These are phyloP conservation scores for Acronicta leporina DNA, from an alignment of 2,888 invertebrate species.

Conservation along the genomic window DNA sequence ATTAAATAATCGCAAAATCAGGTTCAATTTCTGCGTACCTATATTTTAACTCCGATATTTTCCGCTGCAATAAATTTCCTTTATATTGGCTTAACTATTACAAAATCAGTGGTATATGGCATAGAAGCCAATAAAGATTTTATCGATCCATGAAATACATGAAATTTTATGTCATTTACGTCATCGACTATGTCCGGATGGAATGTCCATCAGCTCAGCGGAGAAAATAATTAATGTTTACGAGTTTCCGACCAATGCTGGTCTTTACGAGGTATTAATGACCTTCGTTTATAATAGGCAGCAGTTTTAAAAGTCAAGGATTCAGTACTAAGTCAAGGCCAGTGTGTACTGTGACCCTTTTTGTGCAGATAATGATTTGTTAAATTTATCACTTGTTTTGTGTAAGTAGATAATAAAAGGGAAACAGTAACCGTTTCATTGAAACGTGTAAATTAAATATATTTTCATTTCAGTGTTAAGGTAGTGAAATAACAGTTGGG, in stretches of 20 bases:
- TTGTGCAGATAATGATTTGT: slow-evolving; percentile 12
- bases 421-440: no score
- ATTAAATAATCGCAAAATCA: not conserved
- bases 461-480: no score
- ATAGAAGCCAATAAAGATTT: slow-evolving; percentile 34
- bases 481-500: no score
- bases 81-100: not conserved
- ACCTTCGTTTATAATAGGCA: slow-evolving; percentile 20
- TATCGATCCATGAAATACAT: slow-evolving; percentile 25
- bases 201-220: slow-evolving; percentile 11
- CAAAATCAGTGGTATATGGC: slow-evolving; percentile 12
- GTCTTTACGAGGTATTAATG: slow-evolving; percentile 36
- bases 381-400: slow-evolving; percentile 6
- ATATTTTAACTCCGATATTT: not conserved
- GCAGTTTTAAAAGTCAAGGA: slow-evolving; percentile 53
- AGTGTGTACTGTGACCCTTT: slow-evolving; percentile 13
- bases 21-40: no score
- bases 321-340: slow-evolving; percentile 42
- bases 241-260: slow-evolving; percentile 39
- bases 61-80: not conserved
- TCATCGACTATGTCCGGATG: slow-evolving; percentile 11
- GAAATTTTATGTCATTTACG: slow-evolving; percentile 31
- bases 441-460: no score
- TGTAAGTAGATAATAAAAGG: not conserved
- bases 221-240: slow-evolving; percentile 41